Evolutionary conservation across 2,797 vertebrate species (phyloP), one percentile per base, ranked within the genome.

Genomic region (Anomalospiza imberbis): DNA sequence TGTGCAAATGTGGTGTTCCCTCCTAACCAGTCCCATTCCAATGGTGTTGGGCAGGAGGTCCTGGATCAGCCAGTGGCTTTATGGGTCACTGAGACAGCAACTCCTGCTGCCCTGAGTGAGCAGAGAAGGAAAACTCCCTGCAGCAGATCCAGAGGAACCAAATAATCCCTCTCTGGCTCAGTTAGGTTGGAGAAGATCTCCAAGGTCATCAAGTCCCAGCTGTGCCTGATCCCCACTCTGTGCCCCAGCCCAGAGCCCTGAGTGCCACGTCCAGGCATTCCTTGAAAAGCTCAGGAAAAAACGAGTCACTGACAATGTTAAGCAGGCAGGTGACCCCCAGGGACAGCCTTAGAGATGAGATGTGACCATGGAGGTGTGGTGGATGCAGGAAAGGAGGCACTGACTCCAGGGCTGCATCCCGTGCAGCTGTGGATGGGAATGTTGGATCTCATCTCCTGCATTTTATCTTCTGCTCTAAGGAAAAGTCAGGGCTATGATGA

Each of bases 1-100:
- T 6, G 0, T 57, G 5, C 31, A 10, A 88, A 15, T 7, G 3
- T 14, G 67, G 36, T 10, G 50, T 4, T 62, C 48, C 11, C 5
- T 18, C 81, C 51, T 42, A 44, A 21, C 6, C 58, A 0, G 0
- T 51, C 72, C 47, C 24, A 1, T 26, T 38, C 55, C 10, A 8
- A 2, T 40, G 48, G 63, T 4, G 8, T 10, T 1, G 12, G 22
- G 17, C 8, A 2, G 25, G 72, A 74, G 24, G 11, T 65, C 17
- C 70, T 12, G 2, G 34, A 14, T 45, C 60, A 18, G 0, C 28
- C 36, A 7, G 58, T 9, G 48, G 21, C 62, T 58, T 61, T 55
- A 0, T 12, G 45, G 54, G 29, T 5, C 50, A 12, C 55, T 71
- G 66, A 57, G 42, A 10, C 83, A 82, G 67, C 73, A 65, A 13